Percentiles rank a stretch among this genome's conserved stretches.
These are phyloP conservation scores for Megaceryle torquata DNA, from an alignment of 2,113 vertebrate genomes.

Conservation along the genomic window DNA sequence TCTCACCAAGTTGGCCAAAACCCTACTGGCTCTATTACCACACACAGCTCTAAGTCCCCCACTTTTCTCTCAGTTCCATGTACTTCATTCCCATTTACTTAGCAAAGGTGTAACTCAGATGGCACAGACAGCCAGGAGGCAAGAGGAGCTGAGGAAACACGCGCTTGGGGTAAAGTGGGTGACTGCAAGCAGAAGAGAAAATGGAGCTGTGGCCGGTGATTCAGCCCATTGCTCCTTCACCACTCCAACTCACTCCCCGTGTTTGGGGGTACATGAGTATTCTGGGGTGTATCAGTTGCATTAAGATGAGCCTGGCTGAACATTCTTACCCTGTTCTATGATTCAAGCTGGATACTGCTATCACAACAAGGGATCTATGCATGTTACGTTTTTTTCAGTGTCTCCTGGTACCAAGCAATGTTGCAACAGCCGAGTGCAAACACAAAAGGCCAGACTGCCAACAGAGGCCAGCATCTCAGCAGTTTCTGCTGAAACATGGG, in stretches of 20 bases:
- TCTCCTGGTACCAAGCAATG: neutral
- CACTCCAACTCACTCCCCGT: neutral
- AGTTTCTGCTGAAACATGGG: neutral
- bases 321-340: neutral
- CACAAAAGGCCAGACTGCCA: neutral
- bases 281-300: neutral
- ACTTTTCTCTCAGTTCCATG: neutral
- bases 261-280: neutral
- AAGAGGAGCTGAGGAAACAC: neutral
- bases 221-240: neutral
- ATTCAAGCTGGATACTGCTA: neutral
- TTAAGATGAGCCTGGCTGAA: neutral
- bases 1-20: neutral
- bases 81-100: neutral
- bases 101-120: neutral
- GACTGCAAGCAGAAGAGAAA: neutral
- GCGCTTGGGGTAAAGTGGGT: neutral
- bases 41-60: fast-evolving
- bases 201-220: neutral
- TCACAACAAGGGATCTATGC: neutral
- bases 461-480: neutral
- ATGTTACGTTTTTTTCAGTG: neutral
- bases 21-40: fast-evolving
- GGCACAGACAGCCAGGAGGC: neutral
- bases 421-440: neutral